A percentile compares a stretch with the other conserved stretches of the same genome.
Conservation (phyloP, 64 coral and sea anemone species). For the Montipora foliosa region DNA sequence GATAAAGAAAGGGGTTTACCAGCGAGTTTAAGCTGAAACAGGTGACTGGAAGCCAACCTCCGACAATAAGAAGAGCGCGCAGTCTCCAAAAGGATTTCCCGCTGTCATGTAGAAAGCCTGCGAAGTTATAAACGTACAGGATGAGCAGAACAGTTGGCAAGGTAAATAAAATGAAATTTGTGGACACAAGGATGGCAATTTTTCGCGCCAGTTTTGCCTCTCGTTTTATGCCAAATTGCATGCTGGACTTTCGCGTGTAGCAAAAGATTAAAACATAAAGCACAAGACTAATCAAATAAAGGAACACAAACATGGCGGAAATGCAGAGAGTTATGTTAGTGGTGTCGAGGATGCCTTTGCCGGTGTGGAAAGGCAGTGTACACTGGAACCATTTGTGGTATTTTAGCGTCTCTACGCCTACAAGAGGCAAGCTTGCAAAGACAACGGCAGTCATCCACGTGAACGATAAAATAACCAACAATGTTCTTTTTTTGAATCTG, state of each 20-base stretch:
- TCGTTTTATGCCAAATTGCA: constrained; percentile 47
- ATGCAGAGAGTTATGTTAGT: constrained; percentile 26
- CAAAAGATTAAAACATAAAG: constrained; percentile 60
- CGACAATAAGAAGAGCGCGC: constrained; percentile 50
- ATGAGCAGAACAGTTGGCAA: constrained; percentile 61
- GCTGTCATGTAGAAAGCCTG: constrained; percentile 13
- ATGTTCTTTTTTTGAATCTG: constrained; percentile 41
- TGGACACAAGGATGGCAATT: constrained; percentile 28
- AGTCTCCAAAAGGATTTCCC: constrained; percentile 24
- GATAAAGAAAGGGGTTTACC: constrained; percentile 66
- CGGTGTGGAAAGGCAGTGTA: constrained; percentile 69
- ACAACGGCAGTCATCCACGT: constrained; percentile 50
- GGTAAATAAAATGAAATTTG: constrained; percentile 64
- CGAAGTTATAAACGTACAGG: constrained; percentile 60
- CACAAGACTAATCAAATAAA: constrained; percentile 28
- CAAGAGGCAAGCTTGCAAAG: constrained; percentile 59
- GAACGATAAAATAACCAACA: not conserved
- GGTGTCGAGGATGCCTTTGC: not conserved
- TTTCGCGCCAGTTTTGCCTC: constrained; percentile 58
- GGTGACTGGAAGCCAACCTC: constrained; percentile 72
- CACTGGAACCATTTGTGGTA: constrained; percentile 82
- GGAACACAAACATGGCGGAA: not conserved
- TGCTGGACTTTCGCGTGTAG: constrained; percentile 13
- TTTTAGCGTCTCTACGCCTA: constrained; percentile 58
- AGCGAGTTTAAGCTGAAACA: constrained; percentile 55